phyloP scores from a whole-genome alignment of 2,797 vertebrate species.

The Clamator glandarius region DNA sequence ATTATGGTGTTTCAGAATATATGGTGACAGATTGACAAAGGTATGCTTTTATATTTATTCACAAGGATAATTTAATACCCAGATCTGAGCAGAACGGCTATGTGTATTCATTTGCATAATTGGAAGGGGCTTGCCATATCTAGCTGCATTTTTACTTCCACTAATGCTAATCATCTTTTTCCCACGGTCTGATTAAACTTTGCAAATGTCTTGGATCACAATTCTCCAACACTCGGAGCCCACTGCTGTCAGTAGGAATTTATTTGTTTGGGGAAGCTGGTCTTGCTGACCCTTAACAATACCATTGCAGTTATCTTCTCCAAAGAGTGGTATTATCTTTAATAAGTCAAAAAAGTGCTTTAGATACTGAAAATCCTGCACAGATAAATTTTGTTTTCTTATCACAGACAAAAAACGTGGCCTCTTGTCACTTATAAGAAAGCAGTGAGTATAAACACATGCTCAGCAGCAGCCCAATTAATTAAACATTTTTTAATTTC shows the following conservation, averaged over 20 bases:
- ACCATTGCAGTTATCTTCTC: not conserved
- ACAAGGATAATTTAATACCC: slow-evolving; percentile 24
- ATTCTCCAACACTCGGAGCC: not conserved
- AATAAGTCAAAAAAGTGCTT: not conserved
- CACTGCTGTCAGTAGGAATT: not conserved
- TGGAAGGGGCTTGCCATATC: not conserved
- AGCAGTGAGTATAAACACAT: not conserved
- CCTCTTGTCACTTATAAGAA: slow-evolving; percentile 16
- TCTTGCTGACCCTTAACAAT: not conserved
- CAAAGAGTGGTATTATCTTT: not conserved
- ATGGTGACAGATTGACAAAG: slow-evolving; percentile 39
- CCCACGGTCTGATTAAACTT: not conserved
- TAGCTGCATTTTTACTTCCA: slow-evolving; percentile 4
- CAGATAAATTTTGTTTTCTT: not conserved
- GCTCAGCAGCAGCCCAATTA: slow-evolving; percentile 29
- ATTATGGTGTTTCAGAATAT: slow-evolving; percentile 24
- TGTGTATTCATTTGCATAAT: slow-evolving; percentile 45
- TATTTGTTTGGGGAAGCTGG: not conserved
- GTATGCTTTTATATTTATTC: slow-evolving; percentile 42
- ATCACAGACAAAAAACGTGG: not conserved
- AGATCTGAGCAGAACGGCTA: slow-evolving; percentile 11
- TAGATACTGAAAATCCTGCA: not conserved
- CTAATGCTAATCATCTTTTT: slow-evolving; percentile 24
- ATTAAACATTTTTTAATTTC: slow-evolving; percentile 53
- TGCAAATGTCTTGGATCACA: not conserved